Base-by-base conservation (phyloP, 2,797 vertebrate species). In the Muscicapa striata region DNA sequence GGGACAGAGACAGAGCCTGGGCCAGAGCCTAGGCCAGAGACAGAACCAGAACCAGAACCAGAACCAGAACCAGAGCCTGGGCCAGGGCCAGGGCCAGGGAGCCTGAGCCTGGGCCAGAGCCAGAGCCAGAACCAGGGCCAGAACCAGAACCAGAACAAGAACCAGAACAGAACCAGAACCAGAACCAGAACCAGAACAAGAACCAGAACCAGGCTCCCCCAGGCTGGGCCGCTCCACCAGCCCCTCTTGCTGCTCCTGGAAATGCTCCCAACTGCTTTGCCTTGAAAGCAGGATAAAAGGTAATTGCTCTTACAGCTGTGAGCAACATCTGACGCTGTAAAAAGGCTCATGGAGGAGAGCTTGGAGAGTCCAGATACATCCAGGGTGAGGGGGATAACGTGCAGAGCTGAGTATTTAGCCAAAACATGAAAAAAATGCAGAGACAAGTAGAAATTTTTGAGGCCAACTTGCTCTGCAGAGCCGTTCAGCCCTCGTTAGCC, bases 321-420 rank as follows among this genome's bases (percentile, higher is more conserved):
- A 97, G 93, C 93, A 96, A 84, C 96, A 96, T 96, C 97, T 97
- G 97, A 97, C 85, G 30, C 92, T 96, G 90, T 81, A 97, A 49
- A 97, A 89, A 83, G 95, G 85, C 77, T 18, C 57, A 1, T 34
- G 91, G 57, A 32, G 4, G 64, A 77, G 90, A 84, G 86, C 78
- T 11, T 83, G 54, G 70, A 87, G 93, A 77, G 90, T 64, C 94
- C 94, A 95, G 54, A 82, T 6, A 30, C 64, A 66, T n/a, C 89
- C 95, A 93, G 97, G 92, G 89, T 90, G 83, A 94, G 94, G 9
- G 13, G 13, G 59, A 77, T 40, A 63, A 49, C 21, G 5, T 1
- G 16, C 69, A 49, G 27, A 49, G 73, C 36, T 91, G 94, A 64
- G 48, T 18, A 67, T 57, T 95, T 66, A 72, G 57, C 27, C 16